Evolutionary conservation across 2,113 vertebrate genomes (phyloP), one percentile per base, ranked within the genome.

Genomic region (Calidris pygmaea): DNA sequence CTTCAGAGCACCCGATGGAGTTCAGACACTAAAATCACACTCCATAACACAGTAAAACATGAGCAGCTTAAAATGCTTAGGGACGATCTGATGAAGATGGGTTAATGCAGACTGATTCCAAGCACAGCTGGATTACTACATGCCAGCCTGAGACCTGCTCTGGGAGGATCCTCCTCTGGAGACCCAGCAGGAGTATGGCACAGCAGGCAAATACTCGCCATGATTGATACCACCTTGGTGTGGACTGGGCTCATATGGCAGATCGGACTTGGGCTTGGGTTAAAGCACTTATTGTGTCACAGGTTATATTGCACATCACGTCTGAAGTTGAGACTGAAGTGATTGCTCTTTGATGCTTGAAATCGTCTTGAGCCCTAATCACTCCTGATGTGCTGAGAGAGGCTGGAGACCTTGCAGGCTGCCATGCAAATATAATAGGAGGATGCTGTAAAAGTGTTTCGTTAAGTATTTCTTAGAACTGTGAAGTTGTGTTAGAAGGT

Each of bases 271-370:
- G 14, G 30, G 7, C 29, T 55, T 91, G 41, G 47, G 10, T 65
- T 60, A 0, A 72, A 45, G 76, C 1, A 1, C 80, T 81, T 23
- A 8, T 15, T 3, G 0, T 66, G 35, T 82, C 2, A 5, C 26
- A 72, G 43, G 65, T 41, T 41, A 41, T 65, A 41, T 30, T 65
- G 37, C 8, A 4, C 3, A 4, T 39, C 43, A 45, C 4, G 1
- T 70, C 37, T 78, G 50, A 52, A 23, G 26, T 73, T 47, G 52
- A 77, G 30, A 8, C 10, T 48, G 58, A 79, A 89, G 35, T 8
- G 10, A 30, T 45, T 91, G 62, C n/a, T 66, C 22, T 59, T 52
- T 0, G 2, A 8, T 62, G 9, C 45, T 45, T n/a, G 7, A 66
- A 82, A 71, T 58, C 1, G 0, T 82, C 34, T 66, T 30, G 58